These are phyloP conservation scores for Serinus canaria DNA, from an alignment of 2,113 vertebrate species.

Conservation along the genomic window DNA sequence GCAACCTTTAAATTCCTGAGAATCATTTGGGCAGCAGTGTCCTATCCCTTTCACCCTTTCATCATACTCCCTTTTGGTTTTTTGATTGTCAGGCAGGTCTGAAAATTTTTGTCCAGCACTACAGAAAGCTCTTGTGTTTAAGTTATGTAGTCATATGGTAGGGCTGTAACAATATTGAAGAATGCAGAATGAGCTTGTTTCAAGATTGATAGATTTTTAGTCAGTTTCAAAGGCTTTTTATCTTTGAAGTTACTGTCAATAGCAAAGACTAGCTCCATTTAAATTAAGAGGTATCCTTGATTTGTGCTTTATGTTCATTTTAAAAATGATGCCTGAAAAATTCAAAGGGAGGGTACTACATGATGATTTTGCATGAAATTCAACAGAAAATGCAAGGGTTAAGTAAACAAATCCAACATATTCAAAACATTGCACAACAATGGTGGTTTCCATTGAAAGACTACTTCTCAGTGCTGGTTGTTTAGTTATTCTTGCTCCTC, in stretches of 20 bases:
- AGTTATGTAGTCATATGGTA: background rate
- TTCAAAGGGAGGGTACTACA: background rate
- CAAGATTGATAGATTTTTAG: background rate
- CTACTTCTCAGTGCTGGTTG: background rate
- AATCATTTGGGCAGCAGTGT: background rate
- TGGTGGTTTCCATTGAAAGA: background rate
- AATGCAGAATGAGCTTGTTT: background rate
- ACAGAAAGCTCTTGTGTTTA: background rate
- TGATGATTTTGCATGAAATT: background rate
- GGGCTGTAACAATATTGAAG: background rate
- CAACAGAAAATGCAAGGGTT: background rate
- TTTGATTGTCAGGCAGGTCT: background rate
- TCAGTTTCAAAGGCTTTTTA: background rate
- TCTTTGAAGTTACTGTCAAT: background rate
- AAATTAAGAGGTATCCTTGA: background rate
- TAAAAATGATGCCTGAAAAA: background rate
- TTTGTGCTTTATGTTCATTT: background rate
- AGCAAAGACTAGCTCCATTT: background rate
- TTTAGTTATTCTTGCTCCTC: background rate
- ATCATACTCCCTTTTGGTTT: rapidly evolving
- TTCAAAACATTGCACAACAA: background rate
- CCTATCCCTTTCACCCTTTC: background rate
- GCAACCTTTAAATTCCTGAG: background rate
- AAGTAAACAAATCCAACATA: background rate
- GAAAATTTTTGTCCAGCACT: background rate